Base-by-base conservation (phyloP, 2,113 vertebrate species). In the Anoplopoma fimbria region DNA sequence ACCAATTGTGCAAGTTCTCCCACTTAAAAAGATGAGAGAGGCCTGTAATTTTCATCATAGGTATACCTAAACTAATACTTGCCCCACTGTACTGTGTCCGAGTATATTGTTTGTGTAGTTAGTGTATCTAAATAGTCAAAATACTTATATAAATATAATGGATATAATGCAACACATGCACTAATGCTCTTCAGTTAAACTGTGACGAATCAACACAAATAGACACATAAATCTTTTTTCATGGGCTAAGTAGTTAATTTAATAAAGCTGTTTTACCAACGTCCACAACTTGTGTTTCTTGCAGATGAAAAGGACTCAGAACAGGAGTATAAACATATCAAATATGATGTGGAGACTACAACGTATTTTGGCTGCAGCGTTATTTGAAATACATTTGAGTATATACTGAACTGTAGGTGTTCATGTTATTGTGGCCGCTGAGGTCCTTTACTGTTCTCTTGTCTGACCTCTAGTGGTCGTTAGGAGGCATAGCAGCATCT, bases 391-490 rank as follows among this genome's bases (percentile, higher is more conserved):
- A 7, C 21, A 40, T 75, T 51, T 27, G 10, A 34, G 42, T 25
- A n/a, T 12, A 15, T 4, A 33, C 9, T 34, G 29, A 33, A 34
- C 36, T 38, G 14, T 2, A 57, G 23, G 31, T 60, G 75, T 33
- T 49, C 17, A 55, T 69, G 9, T 51, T 58, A 65, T 31, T 76
- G 9, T 36, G 27, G 21, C 17, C 38, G 53, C 12, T 34, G 51
- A 34, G 63, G 21, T 47, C 42, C 29, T 34, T 49, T 12, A n/a
- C 1, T 27, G 42, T 42, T 1, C 9, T 40, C 38, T 40, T 14
- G 15, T 33, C 81, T 81, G 85, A 57, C 81, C 68, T 74, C 77
- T 81, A 40, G 57, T 86, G 78, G 77, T 31, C 0, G 2, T 76
- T 53, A 69, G 27, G 4, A 61, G 36, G 40, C n/a, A 40, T 4